phyloP scores from a whole-genome alignment of 1,140 invertebrate genomes.

The Eulimnadia texana region DNA sequence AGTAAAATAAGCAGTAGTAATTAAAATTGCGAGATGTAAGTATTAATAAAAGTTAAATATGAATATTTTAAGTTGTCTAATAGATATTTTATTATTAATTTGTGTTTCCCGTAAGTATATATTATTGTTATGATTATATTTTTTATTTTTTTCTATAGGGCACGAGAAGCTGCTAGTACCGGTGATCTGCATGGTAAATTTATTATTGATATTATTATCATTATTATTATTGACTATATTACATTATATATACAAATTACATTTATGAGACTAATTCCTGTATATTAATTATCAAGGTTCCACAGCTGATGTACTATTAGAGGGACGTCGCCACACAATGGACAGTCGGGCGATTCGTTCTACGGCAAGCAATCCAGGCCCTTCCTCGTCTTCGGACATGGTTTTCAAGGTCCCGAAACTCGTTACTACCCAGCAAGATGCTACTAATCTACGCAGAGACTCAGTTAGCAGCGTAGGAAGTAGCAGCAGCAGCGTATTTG shows the following conservation, averaged over 20 bases:
- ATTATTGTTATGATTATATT: no score
- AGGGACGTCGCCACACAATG: neutral
- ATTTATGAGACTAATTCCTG: no score
- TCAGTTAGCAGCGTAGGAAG: constrained; percentile 9
- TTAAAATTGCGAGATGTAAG: no score
- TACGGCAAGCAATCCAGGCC: neutral
- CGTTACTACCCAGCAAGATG: neutral
- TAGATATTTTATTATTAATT: no score
- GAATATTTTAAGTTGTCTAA: no score
- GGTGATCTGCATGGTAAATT: neutral
- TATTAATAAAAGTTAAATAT: no score
- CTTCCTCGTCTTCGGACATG: neutral
- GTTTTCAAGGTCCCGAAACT: constrained; percentile 9
- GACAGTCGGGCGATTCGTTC: neutral
- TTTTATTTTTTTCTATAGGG: neutral
- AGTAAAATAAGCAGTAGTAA: no score
- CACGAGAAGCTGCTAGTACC: neutral
- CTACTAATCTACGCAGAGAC: neutral
- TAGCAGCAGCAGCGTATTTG: neutral
- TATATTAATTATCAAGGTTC: no score
- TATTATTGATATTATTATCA: neutral
- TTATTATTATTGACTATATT: neutral
- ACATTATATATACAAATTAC: no score
- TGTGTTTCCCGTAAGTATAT: no score
- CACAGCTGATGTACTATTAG: neutral